Evolutionary conservation across 1,140 invertebrate genomes (phyloP), one percentile per base, ranked within the genome.

Genomic region (Psilanteris sp.): DNA sequence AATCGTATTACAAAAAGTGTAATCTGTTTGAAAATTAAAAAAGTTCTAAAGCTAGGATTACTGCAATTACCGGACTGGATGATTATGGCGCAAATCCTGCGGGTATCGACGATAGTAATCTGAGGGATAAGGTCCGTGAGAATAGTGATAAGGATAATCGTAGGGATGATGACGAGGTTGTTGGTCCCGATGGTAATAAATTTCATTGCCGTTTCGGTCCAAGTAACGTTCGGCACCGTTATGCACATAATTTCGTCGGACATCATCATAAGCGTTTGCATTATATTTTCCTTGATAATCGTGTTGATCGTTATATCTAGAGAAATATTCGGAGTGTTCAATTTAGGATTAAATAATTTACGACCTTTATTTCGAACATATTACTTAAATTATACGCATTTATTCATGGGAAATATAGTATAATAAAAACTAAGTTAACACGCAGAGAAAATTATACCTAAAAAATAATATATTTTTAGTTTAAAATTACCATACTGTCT

Each of bases 181-280:
- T 43, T 79, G 22, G n/a, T 76, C 67, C 8, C 46, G 41, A 13
- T 10, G 39, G 36, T 73, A 64, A 46, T 73, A 70, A 73, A 67
- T 54, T 32, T 74, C 48, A 36, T 74, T 68, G 6, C 46, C 66
- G 22, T 79, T 77, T 57, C 86, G 86, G 14, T 87, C 87, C 15
- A 86, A 83, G 32, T 79, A 84, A 48, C 82, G 86, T 9, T 85
- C 85, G 8, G 80, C 86, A 14, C 86, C 85, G 4, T 86, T 84
- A 39, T 85, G 83, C 37, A 88, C 83, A 71, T 89, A 85, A 57
- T 88, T 83, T 46, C 85, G 75, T 36, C 81, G 80, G 41, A 90
- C 87, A 50, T 91, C 88, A 41, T 89, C 86, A 77, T 90, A 89
- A 32, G 88, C 86, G 52, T 90, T 90, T 34, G 87, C 87, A 16